Conservation (phyloP, 2,113 vertebrate genomes). For the Recurvirostra avosetta region DNA sequence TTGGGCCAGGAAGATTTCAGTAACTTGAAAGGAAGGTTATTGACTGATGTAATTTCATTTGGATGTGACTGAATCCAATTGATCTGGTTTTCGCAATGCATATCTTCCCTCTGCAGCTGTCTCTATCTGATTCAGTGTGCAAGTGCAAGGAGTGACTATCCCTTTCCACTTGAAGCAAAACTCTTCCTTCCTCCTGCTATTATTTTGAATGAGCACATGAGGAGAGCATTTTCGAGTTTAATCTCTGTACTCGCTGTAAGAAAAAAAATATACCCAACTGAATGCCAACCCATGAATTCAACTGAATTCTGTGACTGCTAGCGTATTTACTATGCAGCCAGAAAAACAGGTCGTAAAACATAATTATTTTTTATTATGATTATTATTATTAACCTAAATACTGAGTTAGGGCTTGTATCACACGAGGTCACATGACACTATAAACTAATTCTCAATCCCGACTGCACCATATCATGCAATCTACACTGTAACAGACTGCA, state of each 20-base stretch:
- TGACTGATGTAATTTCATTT: slow-evolving; percentile 86
- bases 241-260: not conserved
- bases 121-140: slow-evolving; percentile 74
- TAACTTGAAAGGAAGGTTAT: slow-evolving; percentile 81
- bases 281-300: not conserved
- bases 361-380: not conserved
- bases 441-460: not conserved
- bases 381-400: not conserved
- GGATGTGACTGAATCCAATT: slow-evolving; percentile 72
- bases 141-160: slow-evolving; percentile 66
- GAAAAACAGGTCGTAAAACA: not conserved
- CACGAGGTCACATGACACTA: not conserved
- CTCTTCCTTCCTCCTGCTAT: slow-evolving; percentile 16
- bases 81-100: slow-evolving; percentile 77
- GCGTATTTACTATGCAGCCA: not conserved
- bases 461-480: not conserved
- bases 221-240: slow-evolving; percentile 11
- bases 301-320: not conserved
- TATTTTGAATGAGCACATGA: slow-evolving; percentile 1
- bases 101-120: slow-evolving; percentile 73
- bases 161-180: slow-evolving; percentile 24
- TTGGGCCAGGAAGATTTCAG: slow-evolving; percentile 73
- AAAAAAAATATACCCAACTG: not conserved
- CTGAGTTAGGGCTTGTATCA: not conserved
- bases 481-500: not conserved